Evolutionary conservation across 2,113 vertebrate species (phyloP).

Genomic region (Fregetta grallaria): DNA sequence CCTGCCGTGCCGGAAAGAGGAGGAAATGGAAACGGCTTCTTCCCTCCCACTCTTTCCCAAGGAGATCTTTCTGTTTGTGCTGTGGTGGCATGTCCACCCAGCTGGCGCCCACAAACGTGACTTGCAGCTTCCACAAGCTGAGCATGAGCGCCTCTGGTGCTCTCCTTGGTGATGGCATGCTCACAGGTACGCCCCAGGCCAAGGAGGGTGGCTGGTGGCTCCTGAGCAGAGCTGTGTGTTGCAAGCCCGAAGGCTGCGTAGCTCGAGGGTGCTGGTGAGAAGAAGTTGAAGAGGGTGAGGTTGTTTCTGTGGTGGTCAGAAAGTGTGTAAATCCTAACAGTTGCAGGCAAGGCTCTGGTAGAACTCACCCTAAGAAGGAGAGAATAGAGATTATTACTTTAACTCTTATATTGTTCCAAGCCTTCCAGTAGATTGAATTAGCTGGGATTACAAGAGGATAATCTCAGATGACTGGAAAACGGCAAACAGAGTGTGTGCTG

Average conservation of each 20-base stretch:
- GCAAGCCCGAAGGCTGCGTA: background rate
- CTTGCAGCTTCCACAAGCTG: background rate
- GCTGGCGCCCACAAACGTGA: background rate
- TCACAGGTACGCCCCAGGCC: background rate
- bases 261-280: background rate
- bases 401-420: background rate
- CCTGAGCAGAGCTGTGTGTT: background rate
- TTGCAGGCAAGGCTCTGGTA: background rate
- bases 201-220: background rate
- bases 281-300: background rate
- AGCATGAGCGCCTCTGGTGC: accelerated
- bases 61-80: background rate
- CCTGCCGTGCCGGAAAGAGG: background rate
- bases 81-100: background rate
- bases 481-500: background rate
- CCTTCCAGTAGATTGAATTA: background rate
- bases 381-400: background rate
- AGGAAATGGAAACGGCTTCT: background rate
- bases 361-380: background rate
- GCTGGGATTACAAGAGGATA: background rate
- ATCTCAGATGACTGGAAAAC: background rate
- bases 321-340: background rate
- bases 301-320: background rate
- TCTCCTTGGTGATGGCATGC: accelerated
- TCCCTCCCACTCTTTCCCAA: background rate